A percentile compares a stretch with the other conserved stretches of the same genome.
Conservation (phyloP, 2,113 vertebrate genomes). For the Gobio gobio region DNA sequence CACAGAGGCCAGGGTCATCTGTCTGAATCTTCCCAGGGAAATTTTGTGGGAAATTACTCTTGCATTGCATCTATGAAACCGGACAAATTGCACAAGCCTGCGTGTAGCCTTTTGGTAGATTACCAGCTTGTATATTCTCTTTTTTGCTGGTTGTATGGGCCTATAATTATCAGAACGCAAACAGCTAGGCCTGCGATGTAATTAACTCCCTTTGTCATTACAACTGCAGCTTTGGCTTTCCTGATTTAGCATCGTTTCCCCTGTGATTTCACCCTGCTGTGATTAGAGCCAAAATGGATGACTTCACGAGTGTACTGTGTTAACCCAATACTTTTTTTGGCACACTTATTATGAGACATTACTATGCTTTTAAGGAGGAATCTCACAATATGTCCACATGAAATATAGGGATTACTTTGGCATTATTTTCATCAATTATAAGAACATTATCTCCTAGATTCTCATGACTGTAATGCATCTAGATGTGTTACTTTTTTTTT, state of each 20-base stretch:
- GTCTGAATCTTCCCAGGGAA: neutral
- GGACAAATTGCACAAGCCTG: neutral
- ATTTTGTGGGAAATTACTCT: neutral
- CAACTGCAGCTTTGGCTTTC: constrained; percentile 33
- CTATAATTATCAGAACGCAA: constrained; percentile 29
- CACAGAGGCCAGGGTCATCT: neutral
- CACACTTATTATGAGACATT: neutral
- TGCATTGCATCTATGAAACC: neutral
- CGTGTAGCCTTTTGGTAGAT: constrained; percentile 7
- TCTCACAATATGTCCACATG: neutral
- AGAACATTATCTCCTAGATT: too few relatives aligned
- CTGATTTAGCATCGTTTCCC: constrained; percentile 44
- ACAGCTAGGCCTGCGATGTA: constrained; percentile 12
- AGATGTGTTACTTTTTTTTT: too few relatives aligned
- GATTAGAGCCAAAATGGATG: constrained; percentile 34
- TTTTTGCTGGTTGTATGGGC: neutral
- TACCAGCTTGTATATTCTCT: neutral
- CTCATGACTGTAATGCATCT: too few relatives aligned
- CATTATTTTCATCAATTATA: too few relatives aligned
- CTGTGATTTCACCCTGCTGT: constrained; percentile 33
- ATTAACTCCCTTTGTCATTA: constrained; percentile 47
- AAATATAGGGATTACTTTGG: too few relatives aligned
- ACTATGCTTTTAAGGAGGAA: neutral
- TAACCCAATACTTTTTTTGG: neutral
- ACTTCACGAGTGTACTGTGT: neutral